Conservation (phyloP, 1,140 invertebrate species). For the Anastatus disparis region DNA sequence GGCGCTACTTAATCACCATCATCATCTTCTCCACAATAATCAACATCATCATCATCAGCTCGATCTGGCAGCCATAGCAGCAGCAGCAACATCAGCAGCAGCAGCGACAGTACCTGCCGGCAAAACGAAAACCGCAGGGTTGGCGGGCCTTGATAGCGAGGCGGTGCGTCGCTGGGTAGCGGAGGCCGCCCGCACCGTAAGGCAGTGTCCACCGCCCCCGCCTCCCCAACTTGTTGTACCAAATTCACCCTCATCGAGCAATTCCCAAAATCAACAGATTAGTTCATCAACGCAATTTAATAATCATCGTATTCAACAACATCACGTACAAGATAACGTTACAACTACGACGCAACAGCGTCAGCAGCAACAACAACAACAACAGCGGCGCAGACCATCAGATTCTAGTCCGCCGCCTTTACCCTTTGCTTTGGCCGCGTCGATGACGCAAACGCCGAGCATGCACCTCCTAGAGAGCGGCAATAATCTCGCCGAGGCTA, state of each 20-base stretch:
- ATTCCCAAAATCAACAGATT: constrained; percentile 43
- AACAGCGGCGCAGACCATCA: constrained; percentile 37
- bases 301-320: background rate
- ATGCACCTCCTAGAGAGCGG: constrained; percentile 65
- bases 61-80: too few relatives aligned
- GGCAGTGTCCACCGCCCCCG: constrained; percentile 46
- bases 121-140: constrained; percentile 61
- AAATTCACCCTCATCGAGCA: constrained; percentile 46
- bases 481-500: constrained; percentile 58
- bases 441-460: constrained; percentile 65
- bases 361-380: constrained; percentile 23
- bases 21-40: constrained; percentile 21
- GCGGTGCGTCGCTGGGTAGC: constrained; percentile 66
- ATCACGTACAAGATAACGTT: background rate
- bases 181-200: constrained; percentile 62
- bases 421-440: constrained; percentile 53
- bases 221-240: constrained; percentile 53
- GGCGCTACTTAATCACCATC: constrained; percentile 43
- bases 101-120: constrained; percentile 43
- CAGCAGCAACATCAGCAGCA: too few relatives aligned
- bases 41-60: background rate
- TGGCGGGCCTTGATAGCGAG: constrained; percentile 66
- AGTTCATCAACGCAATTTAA: background rate
- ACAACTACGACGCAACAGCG: background rate
- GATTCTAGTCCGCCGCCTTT: constrained; percentile 38